Conservation (phyloP, 2,888 invertebrate species). For the Hedya salicella region DNA sequence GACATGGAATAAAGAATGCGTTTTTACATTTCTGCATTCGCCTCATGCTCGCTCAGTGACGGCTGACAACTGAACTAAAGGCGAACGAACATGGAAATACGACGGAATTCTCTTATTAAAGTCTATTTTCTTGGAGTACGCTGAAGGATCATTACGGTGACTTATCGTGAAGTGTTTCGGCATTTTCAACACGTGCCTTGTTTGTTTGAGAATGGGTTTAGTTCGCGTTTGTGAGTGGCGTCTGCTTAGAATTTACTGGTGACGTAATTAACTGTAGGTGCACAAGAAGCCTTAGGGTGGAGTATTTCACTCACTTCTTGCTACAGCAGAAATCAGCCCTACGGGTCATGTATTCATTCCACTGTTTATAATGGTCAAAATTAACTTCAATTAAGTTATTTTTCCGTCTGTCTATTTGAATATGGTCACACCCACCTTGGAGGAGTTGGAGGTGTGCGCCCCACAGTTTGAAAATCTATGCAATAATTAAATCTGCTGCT, state of each 20-base stretch:
- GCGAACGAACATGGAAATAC: conserved; percentile 27
- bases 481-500: too few relatives aligned
- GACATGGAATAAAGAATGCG: conserved; percentile 31
- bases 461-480: too few relatives aligned
- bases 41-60: conserved; percentile 22
- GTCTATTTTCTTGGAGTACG: conserved; percentile 42
- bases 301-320: too few relatives aligned
- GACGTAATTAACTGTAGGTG: not conserved
- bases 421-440: too few relatives aligned
- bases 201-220: conserved; percentile 12
- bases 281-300: not conserved
- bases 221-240: not conserved
- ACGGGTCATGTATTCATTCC: too few relatives aligned
- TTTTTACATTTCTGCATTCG: conserved; percentile 40
- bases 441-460: too few relatives aligned
- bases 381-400: too few relatives aligned
- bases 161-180: conserved; percentile 42
- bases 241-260: not conserved
- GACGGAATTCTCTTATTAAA: conserved; percentile 38
- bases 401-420: too few relatives aligned
- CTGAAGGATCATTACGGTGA: conserved; percentile 37
- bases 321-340: too few relatives aligned
- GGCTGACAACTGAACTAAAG: conserved; percentile 36
- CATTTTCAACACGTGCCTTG: conserved; percentile 51
- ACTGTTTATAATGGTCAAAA: too few relatives aligned